Conservation (phyloP, 2,888 invertebrate genomes). For the Plebejus melissa region DNA sequence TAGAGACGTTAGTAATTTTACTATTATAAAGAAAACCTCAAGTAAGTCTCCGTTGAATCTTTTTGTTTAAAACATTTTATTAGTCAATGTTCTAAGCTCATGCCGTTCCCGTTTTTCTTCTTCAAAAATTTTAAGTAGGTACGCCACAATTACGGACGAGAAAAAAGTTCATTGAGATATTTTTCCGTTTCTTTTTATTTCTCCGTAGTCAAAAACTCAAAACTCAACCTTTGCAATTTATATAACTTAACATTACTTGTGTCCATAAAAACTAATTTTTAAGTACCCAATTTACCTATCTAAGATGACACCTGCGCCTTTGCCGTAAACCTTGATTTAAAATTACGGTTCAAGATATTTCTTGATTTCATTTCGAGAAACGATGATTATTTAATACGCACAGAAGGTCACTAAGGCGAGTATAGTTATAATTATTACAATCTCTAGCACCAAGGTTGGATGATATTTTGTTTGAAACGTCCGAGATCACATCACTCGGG, state of each 20-base stretch:
- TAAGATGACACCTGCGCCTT: neutral
- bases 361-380: constrained; percentile 31
- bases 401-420: constrained; percentile 49
- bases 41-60: no score
- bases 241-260: neutral
- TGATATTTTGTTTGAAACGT: constrained; percentile 34
- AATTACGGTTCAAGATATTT: constrained; percentile 20
- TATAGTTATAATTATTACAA: constrained; percentile 46
- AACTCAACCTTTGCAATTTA: neutral
- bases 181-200: no score
- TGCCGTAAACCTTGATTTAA: constrained; percentile 17
- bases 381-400: constrained; percentile 33
- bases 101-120: no score
- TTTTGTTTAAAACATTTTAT: no score
- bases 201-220: neutral
- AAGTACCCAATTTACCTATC: neutral
- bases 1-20: no score
- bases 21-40: no score
- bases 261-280: neutral
- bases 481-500: neutral
- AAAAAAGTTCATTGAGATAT: neutral
- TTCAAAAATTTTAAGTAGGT: no score
- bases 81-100: no score
- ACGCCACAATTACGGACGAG: neutral
- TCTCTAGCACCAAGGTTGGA: constrained; percentile 36